Conservation (phyloP, 2,888 invertebrate species). For the Perizoma affinitatum region DNA sequence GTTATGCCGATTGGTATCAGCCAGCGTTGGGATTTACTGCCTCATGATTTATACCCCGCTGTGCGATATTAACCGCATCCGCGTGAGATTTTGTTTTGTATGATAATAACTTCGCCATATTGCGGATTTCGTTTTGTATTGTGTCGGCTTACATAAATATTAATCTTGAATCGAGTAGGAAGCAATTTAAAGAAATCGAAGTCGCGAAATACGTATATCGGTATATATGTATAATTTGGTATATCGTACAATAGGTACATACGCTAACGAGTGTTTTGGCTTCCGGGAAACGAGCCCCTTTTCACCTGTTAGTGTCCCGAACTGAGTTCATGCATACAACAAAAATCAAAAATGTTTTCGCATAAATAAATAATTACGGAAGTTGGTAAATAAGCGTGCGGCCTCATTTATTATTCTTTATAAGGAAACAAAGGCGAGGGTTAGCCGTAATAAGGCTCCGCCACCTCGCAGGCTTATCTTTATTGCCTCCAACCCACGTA, state of each 20-base stretch:
- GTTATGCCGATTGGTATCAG: slow-evolving; percentile 67
- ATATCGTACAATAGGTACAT: no score
- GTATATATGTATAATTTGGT: no score
- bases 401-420: slow-evolving; percentile 85
- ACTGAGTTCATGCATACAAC: slow-evolving; percentile 59
- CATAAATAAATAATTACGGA: slow-evolving; percentile 83
- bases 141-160: slow-evolving; percentile 7
- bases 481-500: slow-evolving; percentile 85
- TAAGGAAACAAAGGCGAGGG: slow-evolving; percentile 85
- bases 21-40: slow-evolving; percentile 55
- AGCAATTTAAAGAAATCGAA: neutral
- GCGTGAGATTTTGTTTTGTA: slow-evolving; percentile 16
- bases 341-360: slow-evolving; percentile 79
- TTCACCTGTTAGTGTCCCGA: slow-evolving; percentile 43
- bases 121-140: slow-evolving; percentile 16
- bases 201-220: neutral
- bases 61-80: slow-evolving; percentile 34
- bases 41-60: slow-evolving; percentile 53
- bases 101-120: slow-evolving; percentile 18
- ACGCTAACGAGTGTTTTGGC: slow-evolving; percentile 11
- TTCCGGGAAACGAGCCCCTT: slow-evolving; percentile 40
- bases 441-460: slow-evolving; percentile 85
- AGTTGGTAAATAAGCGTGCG: slow-evolving; percentile 82
- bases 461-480: slow-evolving; percentile 85
- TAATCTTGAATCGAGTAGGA: slow-evolving; percentile 8